A percentile compares a stretch with the other conserved stretches of the same genome.
Conservation (phyloP, 2,113 vertebrate genomes). For the Vidua macroura region DNA sequence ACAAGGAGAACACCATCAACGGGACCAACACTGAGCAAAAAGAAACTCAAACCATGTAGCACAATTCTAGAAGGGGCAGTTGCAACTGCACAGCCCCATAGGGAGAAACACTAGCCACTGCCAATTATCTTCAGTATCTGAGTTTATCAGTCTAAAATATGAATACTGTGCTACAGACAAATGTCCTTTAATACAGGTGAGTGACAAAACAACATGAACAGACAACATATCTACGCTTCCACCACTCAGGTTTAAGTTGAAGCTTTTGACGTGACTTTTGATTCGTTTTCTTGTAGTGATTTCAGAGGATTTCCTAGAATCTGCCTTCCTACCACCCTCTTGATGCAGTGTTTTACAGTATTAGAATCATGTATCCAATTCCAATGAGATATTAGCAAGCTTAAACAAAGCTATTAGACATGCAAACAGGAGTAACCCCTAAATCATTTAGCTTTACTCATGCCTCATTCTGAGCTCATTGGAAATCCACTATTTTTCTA, state of each 20-base stretch:
- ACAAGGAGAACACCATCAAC: not conserved
- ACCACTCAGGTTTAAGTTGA: not conserved
- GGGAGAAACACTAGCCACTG: not conserved
- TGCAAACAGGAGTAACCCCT: not conserved
- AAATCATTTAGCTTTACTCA: not conserved
- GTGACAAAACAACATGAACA: not conserved
- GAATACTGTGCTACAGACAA: not conserved
- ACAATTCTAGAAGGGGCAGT: not conserved
- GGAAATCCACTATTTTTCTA: not conserved
- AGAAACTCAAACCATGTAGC: not conserved
- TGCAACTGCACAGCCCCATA: accelerated
- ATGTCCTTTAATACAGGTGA: not conserved
- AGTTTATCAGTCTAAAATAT: not conserved
- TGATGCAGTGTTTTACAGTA: not conserved
- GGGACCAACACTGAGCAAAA: not conserved
- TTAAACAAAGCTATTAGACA: not conserved
- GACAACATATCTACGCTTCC: not conserved
- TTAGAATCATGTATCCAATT: not conserved
- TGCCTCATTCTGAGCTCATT: not conserved
- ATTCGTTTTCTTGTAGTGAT: not conserved
- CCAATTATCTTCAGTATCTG: not conserved
- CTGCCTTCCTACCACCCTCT: not conserved
- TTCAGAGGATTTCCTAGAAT: not conserved
- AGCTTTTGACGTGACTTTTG: not conserved
- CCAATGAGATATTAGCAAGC: not conserved